phyloP scores from a whole-genome alignment of 2,888 invertebrate species.

The Zaprionus lineosus region DNA sequence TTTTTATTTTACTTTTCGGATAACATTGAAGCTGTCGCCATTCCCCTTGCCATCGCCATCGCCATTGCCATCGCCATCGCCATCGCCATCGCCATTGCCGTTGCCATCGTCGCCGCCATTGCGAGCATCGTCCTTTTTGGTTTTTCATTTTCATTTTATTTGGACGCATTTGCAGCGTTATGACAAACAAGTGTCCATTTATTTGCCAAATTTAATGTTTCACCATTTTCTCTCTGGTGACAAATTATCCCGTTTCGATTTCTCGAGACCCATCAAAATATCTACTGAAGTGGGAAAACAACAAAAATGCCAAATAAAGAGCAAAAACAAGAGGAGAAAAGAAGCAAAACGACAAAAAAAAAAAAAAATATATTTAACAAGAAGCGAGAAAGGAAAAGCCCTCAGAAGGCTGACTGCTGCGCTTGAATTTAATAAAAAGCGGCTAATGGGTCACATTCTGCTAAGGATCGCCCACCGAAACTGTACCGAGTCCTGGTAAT shows the following conservation, averaged over 20 bases:
- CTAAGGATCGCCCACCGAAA: too few relatives aligned
- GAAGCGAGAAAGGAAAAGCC: constrained; percentile 1
- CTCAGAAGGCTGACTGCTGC: constrained; percentile 51
- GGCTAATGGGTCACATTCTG: constrained; percentile 69
- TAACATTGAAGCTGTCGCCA: constrained; percentile 46
- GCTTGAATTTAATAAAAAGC: constrained; percentile 66
- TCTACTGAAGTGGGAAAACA: too few relatives aligned
- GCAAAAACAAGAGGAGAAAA: not conserved
- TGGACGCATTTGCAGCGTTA: constrained; percentile 76
- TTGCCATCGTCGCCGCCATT: constrained; percentile 8
- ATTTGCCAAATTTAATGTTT: constrained; percentile 76
- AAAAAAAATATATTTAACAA: constrained; percentile 4
- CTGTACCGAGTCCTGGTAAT: constrained; percentile 6
- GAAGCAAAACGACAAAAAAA: not conserved
- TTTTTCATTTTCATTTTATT: constrained; percentile 58
- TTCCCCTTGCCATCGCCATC: constrained; percentile 8
- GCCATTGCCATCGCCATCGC: constrained; percentile 18
- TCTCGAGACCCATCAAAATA: constrained; percentile 57
- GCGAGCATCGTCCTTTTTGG: constrained; percentile 34
- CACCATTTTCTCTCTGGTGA: constrained; percentile 70
- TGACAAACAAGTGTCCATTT: constrained; percentile 78
- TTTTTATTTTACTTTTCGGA: constrained; percentile 40
- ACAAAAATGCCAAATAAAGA: not conserved
- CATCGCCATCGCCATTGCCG: constrained; percentile 17
- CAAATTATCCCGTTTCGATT: constrained; percentile 75